Base-by-base conservation (phyloP, 2,888 invertebrate species). In the Eupithecia tripunctaria region DNA sequence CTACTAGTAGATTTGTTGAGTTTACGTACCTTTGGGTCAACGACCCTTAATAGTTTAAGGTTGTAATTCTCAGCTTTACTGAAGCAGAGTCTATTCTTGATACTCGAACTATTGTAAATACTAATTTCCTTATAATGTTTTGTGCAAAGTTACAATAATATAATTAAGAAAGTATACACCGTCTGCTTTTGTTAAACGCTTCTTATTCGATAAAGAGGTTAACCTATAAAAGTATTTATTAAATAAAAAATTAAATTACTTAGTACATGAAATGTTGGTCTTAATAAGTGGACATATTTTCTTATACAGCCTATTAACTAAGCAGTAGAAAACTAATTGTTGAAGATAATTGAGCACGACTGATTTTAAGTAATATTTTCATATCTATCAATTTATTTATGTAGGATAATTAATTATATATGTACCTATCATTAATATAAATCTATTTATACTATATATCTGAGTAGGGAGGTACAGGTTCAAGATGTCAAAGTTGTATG, bases 21-120 rank as follows among this genome's bases (percentile, higher is more conserved):
- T 75, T 73, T 68, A 69, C 56, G 74, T 78, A 78, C 70, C 72
- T 66, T 74, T 73, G 70, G 72, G 73, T 73, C 21, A 64, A 64
- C 47, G 41, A 68, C 72, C 72, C 71, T 63, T 72, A 36, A 85
- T 82, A 79, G 79, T 76, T 77, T 86, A 86, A 82, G 84, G 82
- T 86, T 87, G 82, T 85, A 85, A 79, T 79, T 81, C 81, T 81
- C 66, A 63, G 86, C 86, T 89, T 87, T 86, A 87, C 76, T 76
- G 82, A 86, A 82, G 84, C 85, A 87, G 82, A 86, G 82, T 81
- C 80, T 93, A 94, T 92, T 94, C 92, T 94, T 94, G 93, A 93
- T 93, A 94, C 90, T 87, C 82, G 81, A 80, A 83, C 91, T 92
- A 87, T 91, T 93, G 92, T 93, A 91, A 85, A 92, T 91, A 91